Conservation (phyloP, 2,888 invertebrate genomes). For the Lithophane semibrunnea region DNA sequence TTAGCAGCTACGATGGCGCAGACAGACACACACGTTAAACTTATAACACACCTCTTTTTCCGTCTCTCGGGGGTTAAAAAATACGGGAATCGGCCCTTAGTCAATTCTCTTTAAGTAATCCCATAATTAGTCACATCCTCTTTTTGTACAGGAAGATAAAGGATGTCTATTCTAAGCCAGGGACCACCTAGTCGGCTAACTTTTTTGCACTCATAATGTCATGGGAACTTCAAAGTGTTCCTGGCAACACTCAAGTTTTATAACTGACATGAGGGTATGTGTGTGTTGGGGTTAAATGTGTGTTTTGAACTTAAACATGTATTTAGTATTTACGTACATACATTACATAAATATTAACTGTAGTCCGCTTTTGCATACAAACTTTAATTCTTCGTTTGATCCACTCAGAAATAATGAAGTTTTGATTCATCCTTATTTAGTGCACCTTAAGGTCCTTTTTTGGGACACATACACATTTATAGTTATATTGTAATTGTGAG, state of each 20-base stretch:
- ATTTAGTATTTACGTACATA: background rate
- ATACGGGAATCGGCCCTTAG: no score
- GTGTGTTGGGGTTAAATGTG: background rate
- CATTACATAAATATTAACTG: no score
- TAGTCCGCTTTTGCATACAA: background rate
- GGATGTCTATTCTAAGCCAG: slow-evolving; percentile 10
- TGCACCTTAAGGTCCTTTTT: background rate
- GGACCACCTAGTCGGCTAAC: slow-evolving; percentile 38
- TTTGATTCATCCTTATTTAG: background rate
- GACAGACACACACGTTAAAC: no score
- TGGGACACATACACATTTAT: no score
- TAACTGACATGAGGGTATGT: background rate
- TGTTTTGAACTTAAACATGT: background rate
- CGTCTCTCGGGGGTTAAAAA: no score
- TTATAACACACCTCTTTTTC: no score
- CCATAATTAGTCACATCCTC: background rate
- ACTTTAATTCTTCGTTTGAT: background rate
- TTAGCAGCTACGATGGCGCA: no score
- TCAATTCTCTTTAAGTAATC: no score
- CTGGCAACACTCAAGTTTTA: slow-evolving; percentile 18
- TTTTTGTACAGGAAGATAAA: background rate
- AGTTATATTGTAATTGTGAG: no score
- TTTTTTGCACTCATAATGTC: slow-evolving; percentile 22
- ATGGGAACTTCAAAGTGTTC: slow-evolving; percentile 36
- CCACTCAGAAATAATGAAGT: background rate